Evolutionary conservation across 2,888 invertebrate genomes (phyloP).

Genomic region (Physocephala rufipes): DNA sequence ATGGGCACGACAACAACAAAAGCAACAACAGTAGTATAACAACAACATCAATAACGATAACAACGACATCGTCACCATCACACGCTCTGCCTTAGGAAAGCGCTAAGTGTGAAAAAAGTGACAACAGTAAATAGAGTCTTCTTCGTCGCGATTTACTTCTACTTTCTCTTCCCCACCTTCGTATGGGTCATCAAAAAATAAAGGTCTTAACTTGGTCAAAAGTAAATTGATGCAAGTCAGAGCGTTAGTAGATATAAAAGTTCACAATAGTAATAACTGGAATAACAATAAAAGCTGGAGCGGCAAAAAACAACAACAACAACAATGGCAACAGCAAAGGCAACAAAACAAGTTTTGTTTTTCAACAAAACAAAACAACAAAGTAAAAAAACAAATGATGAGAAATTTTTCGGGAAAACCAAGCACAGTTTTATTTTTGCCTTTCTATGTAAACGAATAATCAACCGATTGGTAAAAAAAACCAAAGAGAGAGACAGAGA

Average conservation of each 20-base stretch:
- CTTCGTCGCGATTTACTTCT: too few species aligned
- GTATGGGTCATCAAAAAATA: neutral
- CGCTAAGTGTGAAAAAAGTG: neutral
- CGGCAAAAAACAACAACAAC: neutral
- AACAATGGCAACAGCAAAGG: constrained; percentile 15
- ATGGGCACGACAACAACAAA: too few species aligned
- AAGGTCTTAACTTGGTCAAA: constrained; percentile 24
- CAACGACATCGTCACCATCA: neutral
- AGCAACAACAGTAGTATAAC: neutral
- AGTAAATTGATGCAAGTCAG: neutral
- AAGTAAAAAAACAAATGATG: too few species aligned
- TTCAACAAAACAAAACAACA: too few species aligned
- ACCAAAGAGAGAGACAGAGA: too few species aligned
- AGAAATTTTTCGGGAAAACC: too few species aligned
- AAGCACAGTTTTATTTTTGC: too few species aligned
- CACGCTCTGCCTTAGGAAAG: neutral
- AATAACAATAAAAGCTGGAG: neutral
- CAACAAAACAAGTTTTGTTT: constrained; percentile 22
- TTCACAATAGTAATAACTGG: neutral
- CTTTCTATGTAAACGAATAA: too few species aligned
- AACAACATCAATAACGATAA: too few species aligned
- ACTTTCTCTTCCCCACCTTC: neutral
- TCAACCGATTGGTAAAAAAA: too few species aligned
- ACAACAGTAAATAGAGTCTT: neutral
- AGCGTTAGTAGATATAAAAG: neutral